Evolutionary conservation across 2,113 vertebrate species (phyloP).

Genomic region (Monopterus albus): DNA sequence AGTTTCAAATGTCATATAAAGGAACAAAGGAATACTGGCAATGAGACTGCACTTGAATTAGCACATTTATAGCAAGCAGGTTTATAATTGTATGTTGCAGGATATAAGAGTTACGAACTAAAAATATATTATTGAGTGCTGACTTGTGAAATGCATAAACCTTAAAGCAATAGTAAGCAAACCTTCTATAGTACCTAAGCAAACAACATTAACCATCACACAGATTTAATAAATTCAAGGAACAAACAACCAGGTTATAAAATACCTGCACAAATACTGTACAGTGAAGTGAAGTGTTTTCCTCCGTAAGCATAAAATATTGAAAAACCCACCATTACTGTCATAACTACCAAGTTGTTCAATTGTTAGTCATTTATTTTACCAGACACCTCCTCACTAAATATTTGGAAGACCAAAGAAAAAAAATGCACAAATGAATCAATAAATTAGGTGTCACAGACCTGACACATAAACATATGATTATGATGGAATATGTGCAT

Average conservation of each 20-base stretch:
- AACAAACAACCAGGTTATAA: conserved; percentile 25
- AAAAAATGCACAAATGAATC: conserved; percentile 40
- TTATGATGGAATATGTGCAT: conserved; percentile 64
- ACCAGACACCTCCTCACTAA: conserved; percentile 27
- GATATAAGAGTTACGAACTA: conserved; percentile 6
- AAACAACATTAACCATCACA: conserved; percentile 37
- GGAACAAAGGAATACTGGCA: conserved; percentile 31
- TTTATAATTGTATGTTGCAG: neutral
- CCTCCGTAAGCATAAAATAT: conserved; percentile 21
- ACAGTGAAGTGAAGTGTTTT: conserved; percentile 38
- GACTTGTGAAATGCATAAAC: neutral
- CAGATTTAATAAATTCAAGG: conserved; percentile 29
- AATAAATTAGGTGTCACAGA: conserved; percentile 38
- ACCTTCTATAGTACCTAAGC: conserved; percentile 9
- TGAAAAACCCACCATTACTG: conserved; percentile 11
- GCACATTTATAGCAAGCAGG: conserved; percentile 22
- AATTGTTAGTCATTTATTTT: conserved; percentile 27
- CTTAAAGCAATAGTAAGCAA: conserved; percentile 32
- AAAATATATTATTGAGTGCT: conserved; percentile 22
- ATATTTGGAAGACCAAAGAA: conserved; percentile 62
- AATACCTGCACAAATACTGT: conserved; percentile 55
- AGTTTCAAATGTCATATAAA: conserved; percentile 8
- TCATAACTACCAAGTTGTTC: conserved; percentile 23
- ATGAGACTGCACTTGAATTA: conserved; percentile 27
- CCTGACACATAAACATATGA: conserved; percentile 36